A percentile compares a stretch with the other conserved stretches of the same genome.
Conservation (phyloP, 1,140 invertebrate species). For the Meloidogyne hapla region DNA sequence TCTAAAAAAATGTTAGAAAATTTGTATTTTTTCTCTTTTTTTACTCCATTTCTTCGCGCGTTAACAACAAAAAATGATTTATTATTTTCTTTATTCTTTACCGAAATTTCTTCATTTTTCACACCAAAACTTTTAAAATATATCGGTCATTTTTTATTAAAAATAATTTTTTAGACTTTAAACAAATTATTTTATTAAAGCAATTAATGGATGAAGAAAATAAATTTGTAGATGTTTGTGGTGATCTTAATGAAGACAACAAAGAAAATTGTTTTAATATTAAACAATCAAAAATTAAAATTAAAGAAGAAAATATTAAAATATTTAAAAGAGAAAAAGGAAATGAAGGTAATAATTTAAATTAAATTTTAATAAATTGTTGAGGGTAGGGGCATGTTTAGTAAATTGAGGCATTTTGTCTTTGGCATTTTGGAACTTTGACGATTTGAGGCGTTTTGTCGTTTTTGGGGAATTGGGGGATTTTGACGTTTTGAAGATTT, state of each 20-base stretch:
- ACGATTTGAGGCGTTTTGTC: no score
- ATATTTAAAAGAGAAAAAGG: background rate
- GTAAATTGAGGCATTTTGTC: no score
- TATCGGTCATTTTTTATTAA: no score
- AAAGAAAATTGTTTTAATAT: slow-evolving; percentile 18
- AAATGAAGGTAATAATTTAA: background rate
- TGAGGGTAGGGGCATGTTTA: no score
- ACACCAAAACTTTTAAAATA: no score
- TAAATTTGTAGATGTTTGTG: slow-evolving; percentile 21
- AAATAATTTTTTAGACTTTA: no score
- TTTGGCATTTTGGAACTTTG: no score
- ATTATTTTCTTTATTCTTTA: background rate
- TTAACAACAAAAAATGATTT: background rate
- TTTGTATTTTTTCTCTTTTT: background rate
- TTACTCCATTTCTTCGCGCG: background rate
- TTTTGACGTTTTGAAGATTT: no score
- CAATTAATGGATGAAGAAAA: slow-evolving; percentile 14
- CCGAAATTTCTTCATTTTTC: background rate
- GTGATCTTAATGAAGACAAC: slow-evolving; percentile 19
- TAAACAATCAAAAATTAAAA: slow-evolving; percentile 8
- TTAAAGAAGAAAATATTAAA: slow-evolving; percentile 2
- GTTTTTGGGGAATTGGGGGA: no score
- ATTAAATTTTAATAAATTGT: no score
- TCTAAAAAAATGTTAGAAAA: no score
- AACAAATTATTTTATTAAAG: background rate